These are phyloP conservation scores for Brachionus rubens DNA, from an alignment of 1,140 invertebrate genomes.

Conservation along the genomic window DNA sequence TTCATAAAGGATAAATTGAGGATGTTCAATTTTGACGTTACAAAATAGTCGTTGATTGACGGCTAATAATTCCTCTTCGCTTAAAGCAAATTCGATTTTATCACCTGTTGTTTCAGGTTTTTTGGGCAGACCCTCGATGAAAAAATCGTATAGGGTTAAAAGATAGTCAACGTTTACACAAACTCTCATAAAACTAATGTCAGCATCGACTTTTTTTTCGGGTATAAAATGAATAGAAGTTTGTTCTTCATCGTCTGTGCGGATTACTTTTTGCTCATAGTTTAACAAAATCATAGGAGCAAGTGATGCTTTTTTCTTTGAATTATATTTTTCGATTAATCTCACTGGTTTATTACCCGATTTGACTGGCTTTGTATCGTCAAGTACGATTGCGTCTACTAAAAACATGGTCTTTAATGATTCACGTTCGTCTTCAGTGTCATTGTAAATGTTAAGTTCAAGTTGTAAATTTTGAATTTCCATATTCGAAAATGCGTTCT, in stretches of 20 bases:
- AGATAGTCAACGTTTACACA: slow-evolving; percentile 43
- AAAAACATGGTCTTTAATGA: slow-evolving; percentile 7
- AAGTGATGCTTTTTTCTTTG: background rate
- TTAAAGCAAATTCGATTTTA: background rate
- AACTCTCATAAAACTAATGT: slow-evolving; percentile 2
- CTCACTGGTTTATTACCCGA: background rate
- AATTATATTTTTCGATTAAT: slow-evolving; percentile 23
- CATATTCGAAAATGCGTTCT: slow-evolving; percentile 17
- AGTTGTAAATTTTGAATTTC: slow-evolving; percentile 21
- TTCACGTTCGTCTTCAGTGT: slow-evolving; percentile 23
- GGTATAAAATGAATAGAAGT: slow-evolving; percentile 2
- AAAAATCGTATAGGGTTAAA: slow-evolving; percentile 21
- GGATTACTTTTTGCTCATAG: slow-evolving; percentile 13
- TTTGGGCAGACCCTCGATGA: slow-evolving; percentile 15
- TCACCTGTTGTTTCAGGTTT: background rate
- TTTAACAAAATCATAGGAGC: background rate
- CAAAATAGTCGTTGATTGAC: background rate
- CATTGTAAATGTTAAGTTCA: slow-evolving; percentile 7
- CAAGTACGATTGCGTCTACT: slow-evolving; percentile 8
- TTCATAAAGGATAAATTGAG: slow-evolving; percentile 40
- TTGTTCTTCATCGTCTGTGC: slow-evolving; percentile 11
- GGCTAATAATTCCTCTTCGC: background rate
- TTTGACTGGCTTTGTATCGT: slow-evolving; percentile 20
- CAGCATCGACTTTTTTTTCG: background rate
- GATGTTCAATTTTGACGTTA: slow-evolving; percentile 16